These are phyloP conservation scores for Heliconius aoede DNA, from an alignment of 2,888 invertebrate species.

Conservation along the genomic window DNA sequence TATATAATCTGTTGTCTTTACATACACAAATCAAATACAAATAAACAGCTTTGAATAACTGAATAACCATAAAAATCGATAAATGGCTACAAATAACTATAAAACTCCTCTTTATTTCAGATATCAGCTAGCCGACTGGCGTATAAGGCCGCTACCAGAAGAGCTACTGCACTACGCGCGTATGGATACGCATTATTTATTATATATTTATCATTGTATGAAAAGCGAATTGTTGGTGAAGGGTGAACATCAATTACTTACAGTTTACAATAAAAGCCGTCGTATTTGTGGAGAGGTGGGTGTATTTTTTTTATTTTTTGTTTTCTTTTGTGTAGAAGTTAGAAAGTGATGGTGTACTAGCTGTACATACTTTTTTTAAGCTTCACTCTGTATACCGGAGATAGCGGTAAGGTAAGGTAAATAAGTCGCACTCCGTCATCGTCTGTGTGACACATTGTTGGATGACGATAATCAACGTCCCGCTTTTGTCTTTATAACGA, in stretches of 20 bases:
- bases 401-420: too few species aligned
- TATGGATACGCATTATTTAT: slow-evolving; percentile 96
- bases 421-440: too few species aligned
- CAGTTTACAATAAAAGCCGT: slow-evolving; percentile 89
- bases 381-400: too few species aligned
- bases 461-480: too few species aligned
- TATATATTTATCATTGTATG: slow-evolving; percentile 93
- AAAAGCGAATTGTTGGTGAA: slow-evolving; percentile 86
- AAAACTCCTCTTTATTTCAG: slow-evolving; percentile 49
- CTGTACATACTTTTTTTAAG: too few species aligned
- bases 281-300: slow-evolving; percentile 84
- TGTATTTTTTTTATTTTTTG: neutral
- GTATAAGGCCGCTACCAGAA: slow-evolving; percentile 93
- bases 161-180: slow-evolving; percentile 94
- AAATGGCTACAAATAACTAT: neutral
- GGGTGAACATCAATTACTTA: slow-evolving; percentile 84
- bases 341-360: too few species aligned
- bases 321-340: neutral
- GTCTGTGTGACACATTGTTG: too few species aligned
- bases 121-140: slow-evolving; percentile 97
- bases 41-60: too few species aligned
- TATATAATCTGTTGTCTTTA: too few species aligned
- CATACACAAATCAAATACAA: too few species aligned
- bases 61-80: neutral
- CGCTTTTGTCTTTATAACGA: too few species aligned